Evolutionary conservation across 2,113 vertebrate genomes (phyloP).

Genomic region (Propithecus coquereli): DNA sequence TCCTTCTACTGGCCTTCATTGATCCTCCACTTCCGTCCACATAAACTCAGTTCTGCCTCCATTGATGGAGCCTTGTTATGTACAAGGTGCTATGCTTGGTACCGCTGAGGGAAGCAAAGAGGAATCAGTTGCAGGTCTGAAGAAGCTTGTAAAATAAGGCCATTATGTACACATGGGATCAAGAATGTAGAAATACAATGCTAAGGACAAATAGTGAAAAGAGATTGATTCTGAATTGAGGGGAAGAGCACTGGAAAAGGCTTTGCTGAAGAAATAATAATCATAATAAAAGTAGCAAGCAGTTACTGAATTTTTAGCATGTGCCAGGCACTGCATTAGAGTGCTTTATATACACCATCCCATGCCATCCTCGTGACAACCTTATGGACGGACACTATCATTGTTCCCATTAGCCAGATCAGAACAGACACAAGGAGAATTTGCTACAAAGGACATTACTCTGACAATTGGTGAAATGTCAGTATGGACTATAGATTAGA

Average conservation of each 20-base stretch:
- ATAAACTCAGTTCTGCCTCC: background rate
- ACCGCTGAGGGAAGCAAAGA: background rate
- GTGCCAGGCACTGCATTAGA: background rate
- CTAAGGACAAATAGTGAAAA: background rate
- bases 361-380: background rate
- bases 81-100: background rate
- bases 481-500: background rate
- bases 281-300: background rate
- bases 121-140: background rate
- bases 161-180: background rate
- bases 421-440: background rate
- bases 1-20: background rate
- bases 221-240: background rate
- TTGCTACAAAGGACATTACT: background rate
- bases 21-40: background rate
- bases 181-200: background rate
- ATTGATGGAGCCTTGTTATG: background rate
- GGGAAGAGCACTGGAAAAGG: background rate
- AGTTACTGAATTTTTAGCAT: background rate
- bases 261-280: background rate
- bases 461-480: background rate
- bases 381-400: background rate
- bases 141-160: background rate
- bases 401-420: background rate
- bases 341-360: background rate